Percentiles rank a stretch among this genome's conserved stretches.
These are phyloP conservation scores for Drosophila barbarae DNA, from an alignment of 2,888 invertebrate genomes.

Conservation along the genomic window DNA sequence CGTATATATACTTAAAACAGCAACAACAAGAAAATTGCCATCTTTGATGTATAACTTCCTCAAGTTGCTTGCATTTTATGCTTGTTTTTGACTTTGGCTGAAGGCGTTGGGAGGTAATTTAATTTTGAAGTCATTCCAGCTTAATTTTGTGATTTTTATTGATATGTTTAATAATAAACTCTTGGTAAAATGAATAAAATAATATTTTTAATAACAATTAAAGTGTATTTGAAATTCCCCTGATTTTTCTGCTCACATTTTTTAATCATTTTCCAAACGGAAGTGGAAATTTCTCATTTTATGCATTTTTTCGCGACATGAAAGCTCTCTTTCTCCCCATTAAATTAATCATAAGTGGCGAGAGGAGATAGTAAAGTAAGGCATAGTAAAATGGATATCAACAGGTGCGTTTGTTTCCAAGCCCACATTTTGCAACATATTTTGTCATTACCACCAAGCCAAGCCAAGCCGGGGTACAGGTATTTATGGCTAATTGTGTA, in stretches of 20 bases:
- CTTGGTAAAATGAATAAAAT: too few species aligned
- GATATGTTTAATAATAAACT: background rate
- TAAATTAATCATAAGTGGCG: slow-evolving; percentile 12
- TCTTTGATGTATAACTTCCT: slow-evolving; percentile 28
- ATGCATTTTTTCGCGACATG: slow-evolving; percentile 12
- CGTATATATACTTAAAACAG: slow-evolving; percentile 16
- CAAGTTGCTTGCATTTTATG: slow-evolving; percentile 3
- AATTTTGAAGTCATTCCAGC: background rate
- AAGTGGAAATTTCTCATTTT: slow-evolving; percentile 42
- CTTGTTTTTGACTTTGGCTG: background rate
- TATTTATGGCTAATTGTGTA: slow-evolving; percentile 67
- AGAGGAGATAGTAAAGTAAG: slow-evolving; percentile 11
- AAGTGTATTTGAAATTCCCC: background rate
- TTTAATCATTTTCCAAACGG: slow-evolving; percentile 53
- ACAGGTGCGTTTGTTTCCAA: slow-evolving; percentile 26
- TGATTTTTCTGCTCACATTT: slow-evolving; percentile 26
- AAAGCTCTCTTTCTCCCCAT: slow-evolving; percentile 7
- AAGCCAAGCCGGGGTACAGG: slow-evolving; percentile 11
- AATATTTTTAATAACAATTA: background rate
- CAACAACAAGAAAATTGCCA: slow-evolving; percentile 28
- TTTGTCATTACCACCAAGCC: slow-evolving; percentile 38
- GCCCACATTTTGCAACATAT: slow-evolving; percentile 30
- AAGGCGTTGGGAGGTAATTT: background rate
- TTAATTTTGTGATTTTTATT: background rate
- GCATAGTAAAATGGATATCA: background rate